Evolutionary conservation across 2,888 invertebrate species (phyloP).

Genomic region (Diarsia brunnea): DNA sequence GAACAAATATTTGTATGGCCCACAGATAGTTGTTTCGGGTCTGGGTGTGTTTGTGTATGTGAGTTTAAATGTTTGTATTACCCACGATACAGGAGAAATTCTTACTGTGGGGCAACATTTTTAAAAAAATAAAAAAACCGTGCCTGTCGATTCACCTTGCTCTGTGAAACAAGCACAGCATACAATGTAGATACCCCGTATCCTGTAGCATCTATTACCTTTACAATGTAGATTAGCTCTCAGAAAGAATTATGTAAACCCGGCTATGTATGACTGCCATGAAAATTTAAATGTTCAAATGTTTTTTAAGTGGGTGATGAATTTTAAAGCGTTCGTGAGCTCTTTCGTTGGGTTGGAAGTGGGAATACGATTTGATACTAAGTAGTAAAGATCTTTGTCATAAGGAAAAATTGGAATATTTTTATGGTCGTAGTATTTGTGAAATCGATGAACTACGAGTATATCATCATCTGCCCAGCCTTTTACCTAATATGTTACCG

Average conservation of each 20-base stretch:
- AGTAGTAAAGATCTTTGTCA: background rate
- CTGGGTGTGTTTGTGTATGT: too few relatives aligned
- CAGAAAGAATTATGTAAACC: constrained; percentile 68
- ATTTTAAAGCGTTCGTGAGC: constrained; percentile 55
- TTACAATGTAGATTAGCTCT: constrained; percentile 76
- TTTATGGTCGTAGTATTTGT: too few relatives aligned
- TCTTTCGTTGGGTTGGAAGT: constrained; percentile 18
- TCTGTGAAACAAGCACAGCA: constrained; percentile 7
- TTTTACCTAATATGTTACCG: too few relatives aligned
- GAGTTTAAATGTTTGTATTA: too few relatives aligned
- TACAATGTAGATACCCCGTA: constrained; percentile 44
- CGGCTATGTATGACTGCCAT: constrained; percentile 52
- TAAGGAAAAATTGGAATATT: background rate
- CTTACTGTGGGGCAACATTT: too few relatives aligned
- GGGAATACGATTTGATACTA: background rate
- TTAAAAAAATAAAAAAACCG: too few relatives aligned
- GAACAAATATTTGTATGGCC: too few relatives aligned
- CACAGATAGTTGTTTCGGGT: too few relatives aligned
- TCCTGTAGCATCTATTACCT: constrained; percentile 63
- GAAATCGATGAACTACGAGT: too few relatives aligned
- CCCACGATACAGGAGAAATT: too few relatives aligned
- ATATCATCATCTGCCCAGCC: too few relatives aligned
- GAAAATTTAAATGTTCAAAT: constrained; percentile 62
- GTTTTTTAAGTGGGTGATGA: constrained; percentile 67
- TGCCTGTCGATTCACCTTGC: fast-evolving